These are phyloP conservation scores for Tyrophagus putrescentiae DNA, from an alignment of 1,140 invertebrate genomes.

Conservation along the genomic window DNA sequence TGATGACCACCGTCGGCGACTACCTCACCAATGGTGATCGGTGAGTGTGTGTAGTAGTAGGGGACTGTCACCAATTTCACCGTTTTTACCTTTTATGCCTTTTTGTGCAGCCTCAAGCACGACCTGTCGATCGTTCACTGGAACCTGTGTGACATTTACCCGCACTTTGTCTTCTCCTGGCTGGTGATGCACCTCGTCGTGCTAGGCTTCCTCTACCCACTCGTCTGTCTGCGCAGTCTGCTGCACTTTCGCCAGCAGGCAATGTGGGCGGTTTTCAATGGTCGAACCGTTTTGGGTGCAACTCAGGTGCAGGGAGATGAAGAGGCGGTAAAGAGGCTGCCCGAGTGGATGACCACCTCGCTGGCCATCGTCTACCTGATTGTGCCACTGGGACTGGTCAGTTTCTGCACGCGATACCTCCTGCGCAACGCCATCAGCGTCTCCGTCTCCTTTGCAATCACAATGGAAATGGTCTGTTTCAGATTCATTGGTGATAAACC, in stretches of 20 bases:
- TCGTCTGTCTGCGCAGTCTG: neutral
- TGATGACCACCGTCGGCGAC: neutral
- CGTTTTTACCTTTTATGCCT: too few species aligned
- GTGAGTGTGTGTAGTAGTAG: too few species aligned
- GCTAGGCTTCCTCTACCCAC: neutral
- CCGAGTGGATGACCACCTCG: too few species aligned
- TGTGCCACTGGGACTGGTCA: too few species aligned
- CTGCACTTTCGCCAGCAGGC: neutral
- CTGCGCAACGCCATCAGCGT: too few species aligned
- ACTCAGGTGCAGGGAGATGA: too few species aligned
- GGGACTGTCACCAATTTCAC: too few species aligned
- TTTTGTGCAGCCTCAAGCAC: neutral
- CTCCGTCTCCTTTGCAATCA: neutral
- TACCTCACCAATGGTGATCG: neutral
- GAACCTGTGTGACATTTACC: neutral
- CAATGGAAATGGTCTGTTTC: slow-evolving; percentile 17
- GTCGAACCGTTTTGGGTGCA: too few species aligned
- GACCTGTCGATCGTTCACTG: slow-evolving; percentile 7
- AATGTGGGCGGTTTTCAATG: too few species aligned
- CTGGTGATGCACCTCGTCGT: neutral
- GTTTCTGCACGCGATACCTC: too few species aligned
- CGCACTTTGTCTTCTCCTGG: neutral
- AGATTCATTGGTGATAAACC: neutral
- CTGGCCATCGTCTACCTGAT: too few species aligned
- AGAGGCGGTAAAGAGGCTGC: too few species aligned